Evolutionary conservation across 2,797 vertebrate genomes (phyloP).

Genomic region (Sebastes wilsoni): DNA sequence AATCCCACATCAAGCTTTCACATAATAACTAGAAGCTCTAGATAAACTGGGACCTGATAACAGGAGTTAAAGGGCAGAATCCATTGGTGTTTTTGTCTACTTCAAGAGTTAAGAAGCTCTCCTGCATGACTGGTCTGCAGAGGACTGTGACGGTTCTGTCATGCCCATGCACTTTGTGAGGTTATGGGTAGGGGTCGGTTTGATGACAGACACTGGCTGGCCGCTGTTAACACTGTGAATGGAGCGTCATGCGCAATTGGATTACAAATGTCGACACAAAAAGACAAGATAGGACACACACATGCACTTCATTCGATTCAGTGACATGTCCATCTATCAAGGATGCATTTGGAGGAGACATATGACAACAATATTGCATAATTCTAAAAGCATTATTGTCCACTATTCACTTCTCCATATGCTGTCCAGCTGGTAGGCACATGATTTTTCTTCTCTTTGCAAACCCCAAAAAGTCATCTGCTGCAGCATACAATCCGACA

Average conservation of each 20-base stretch:
- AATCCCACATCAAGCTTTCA: not conserved
- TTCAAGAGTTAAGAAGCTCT: constrained; percentile 15
- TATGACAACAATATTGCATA: not conserved
- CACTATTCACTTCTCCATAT: not conserved
- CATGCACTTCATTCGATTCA: not conserved
- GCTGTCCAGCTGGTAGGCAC: not conserved
- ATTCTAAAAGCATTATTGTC: not conserved
- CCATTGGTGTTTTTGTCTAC: not conserved
- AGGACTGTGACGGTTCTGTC: constrained; percentile 28
- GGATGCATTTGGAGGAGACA: not conserved
- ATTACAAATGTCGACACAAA: not conserved
- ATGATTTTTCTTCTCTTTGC: not conserved
- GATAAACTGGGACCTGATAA: not conserved
- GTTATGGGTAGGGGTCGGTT: not conserved
- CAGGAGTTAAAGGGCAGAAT: not conserved
- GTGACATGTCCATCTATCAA: not conserved
- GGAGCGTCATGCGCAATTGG: not conserved
- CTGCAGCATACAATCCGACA: not conserved
- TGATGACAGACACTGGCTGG: constrained; percentile 27
- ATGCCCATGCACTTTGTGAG: not conserved
- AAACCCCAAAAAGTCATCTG: not conserved
- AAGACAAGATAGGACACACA: not conserved
- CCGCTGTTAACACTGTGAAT: constrained; percentile 17
- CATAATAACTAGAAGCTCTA: not conserved
- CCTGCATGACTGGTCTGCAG: constrained; percentile 54